Evolutionary conservation across 30 jellyfish, hydroid and myxozoan genomes (phyloP).

Genomic region (Hydractinia symbiolongicarpus): DNA sequence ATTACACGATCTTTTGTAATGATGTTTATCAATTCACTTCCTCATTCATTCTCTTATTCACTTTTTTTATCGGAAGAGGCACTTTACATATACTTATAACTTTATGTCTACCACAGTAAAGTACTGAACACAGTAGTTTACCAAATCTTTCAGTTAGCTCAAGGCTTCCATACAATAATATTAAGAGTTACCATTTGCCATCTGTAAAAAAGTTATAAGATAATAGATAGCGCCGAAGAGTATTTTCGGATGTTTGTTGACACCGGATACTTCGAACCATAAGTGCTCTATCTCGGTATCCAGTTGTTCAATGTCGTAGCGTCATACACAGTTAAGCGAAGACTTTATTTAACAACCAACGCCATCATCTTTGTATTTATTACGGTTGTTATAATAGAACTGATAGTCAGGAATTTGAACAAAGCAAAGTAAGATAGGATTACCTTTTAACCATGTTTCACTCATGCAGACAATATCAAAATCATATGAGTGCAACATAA

Average conservation of each 20-base stretch:
- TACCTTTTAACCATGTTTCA: slow-evolving; percentile 63
- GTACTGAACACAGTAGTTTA: too few species aligned
- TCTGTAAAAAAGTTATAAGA: slow-evolving; percentile 17
- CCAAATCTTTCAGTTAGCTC: too few species aligned
- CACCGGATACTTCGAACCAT: slow-evolving; percentile 53
- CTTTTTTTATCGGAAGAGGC: too few species aligned
- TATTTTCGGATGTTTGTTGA: slow-evolving; percentile 48
- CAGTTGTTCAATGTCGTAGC: slow-evolving; percentile 48
- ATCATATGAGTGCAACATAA: slow-evolving; percentile 41
- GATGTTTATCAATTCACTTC: too few species aligned
- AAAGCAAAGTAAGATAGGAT: slow-evolving; percentile 33
- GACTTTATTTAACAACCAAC: too few species aligned
- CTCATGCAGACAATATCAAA: slow-evolving; percentile 42
- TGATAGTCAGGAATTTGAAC: slow-evolving; percentile 53
- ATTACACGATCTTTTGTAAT: too few species aligned
- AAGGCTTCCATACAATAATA: too few species aligned
- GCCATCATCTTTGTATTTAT: neutral
- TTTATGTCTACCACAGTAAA: too few species aligned
- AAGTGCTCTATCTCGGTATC: slow-evolving; percentile 52
- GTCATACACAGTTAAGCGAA: neutral
- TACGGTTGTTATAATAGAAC: slow-evolving; percentile 37
- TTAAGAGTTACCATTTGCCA: neutral
- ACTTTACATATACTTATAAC: too few species aligned
- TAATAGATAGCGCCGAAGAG: slow-evolving; percentile 47
- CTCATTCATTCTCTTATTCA: too few species aligned